Evolutionary conservation across 1,140 invertebrate species (phyloP).

Genomic region (Apis dorsata): DNA sequence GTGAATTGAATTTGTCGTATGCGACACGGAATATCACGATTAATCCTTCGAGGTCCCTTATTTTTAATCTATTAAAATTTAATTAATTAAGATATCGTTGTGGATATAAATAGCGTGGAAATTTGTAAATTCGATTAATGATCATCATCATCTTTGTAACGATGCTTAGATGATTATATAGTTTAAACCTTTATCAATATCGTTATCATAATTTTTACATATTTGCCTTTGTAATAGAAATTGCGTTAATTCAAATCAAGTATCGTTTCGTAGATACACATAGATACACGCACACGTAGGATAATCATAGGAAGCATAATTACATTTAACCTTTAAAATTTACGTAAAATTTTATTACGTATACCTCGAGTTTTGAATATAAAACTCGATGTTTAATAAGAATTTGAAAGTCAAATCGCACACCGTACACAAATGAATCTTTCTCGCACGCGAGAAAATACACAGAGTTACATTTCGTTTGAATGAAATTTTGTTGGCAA

Average conservation of each 20-base stretch:
- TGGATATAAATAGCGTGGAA: no score
- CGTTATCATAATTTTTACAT: no score
- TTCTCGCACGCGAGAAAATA: conserved; percentile 19
- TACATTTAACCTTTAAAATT: conserved; percentile 11
- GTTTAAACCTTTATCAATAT: no score
- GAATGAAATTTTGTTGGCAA: conserved; percentile 24
- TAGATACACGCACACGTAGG: no score
- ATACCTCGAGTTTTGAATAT: conserved; percentile 4
- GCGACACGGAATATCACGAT: background rate
- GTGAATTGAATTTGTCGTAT: background rate
- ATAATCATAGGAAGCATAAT: no score
- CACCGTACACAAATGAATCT: background rate
- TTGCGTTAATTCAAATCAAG: background rate
- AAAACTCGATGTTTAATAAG: conserved; percentile 22
- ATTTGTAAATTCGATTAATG: background rate
- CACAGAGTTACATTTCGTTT: conserved; percentile 2
- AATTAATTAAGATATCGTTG: no score
- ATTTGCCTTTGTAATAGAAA: background rate
- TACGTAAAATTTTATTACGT: conserved; percentile 8
- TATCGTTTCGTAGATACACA: background rate
- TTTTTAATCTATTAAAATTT: background rate
- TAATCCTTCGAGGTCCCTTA: no score
- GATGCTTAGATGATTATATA: no score
- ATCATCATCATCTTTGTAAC: background rate
- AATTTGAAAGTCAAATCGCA: conserved; percentile 40